Conservation (phyloP, 2,113 vertebrate genomes). For the Chionomys nivalis region DNA sequence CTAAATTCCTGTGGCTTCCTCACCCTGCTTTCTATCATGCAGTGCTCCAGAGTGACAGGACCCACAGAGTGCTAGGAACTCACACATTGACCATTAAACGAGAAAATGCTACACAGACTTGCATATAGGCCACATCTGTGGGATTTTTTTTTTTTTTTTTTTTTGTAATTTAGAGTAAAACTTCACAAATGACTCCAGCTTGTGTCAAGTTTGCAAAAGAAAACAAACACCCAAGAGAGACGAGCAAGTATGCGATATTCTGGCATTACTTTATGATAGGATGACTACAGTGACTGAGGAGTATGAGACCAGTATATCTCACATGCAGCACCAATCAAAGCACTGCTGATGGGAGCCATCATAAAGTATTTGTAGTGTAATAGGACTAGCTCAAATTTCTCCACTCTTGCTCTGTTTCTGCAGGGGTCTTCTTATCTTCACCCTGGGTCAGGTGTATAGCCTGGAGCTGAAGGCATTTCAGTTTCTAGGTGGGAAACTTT, state of each 20-base stretch:
- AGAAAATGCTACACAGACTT: neutral
- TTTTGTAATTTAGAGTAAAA: neutral
- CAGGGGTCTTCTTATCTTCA: neutral
- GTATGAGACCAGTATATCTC: neutral
- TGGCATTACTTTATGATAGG: neutral
- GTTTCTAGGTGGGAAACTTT: neutral
- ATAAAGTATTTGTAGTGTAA: neutral
- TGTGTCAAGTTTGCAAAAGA: neutral
- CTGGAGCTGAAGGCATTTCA: neutral
- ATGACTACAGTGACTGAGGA: neutral
- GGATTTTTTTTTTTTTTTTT: neutral
- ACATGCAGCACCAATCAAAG: neutral
- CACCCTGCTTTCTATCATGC: neutral
- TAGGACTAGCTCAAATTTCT: neutral
- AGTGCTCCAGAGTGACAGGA: neutral
- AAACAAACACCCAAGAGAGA: neutral
- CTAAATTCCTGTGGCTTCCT: neutral
- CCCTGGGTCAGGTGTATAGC: neutral
- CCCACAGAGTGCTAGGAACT: neutral
- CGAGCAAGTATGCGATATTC: neutral
- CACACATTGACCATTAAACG: neutral
- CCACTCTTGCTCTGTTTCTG: neutral
- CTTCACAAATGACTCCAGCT: neutral
- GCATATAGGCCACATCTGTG: neutral
- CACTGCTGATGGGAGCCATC: neutral